Evolutionary conservation across 2,888 invertebrate genomes (phyloP), one percentile per base, ranked within the genome.

Genomic region (Phengaris arion): DNA sequence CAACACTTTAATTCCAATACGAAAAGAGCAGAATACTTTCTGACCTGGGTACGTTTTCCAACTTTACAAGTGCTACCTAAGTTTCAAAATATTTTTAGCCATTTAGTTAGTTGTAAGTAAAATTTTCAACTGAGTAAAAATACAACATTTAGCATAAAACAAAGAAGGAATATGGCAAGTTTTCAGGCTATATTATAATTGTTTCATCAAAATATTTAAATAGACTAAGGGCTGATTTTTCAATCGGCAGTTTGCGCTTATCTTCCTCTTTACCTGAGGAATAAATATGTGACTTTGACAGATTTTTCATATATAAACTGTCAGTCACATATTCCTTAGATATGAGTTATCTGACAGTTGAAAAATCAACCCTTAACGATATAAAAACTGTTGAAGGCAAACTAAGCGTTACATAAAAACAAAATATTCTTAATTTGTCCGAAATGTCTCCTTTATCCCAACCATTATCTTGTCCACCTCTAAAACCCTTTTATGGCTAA

Each of bases 91-190:
- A 35, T 3, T 35, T 22, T 35, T 35, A 35, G 35, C 35, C 35
- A 35, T 35, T 35, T 35, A 35, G 35, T 35, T 35, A 35, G 4
- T 15, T 57, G 57, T 22, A 22, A 7, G 4, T 15, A 57, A 8
- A 15, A 8, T 15, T 57, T 59, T 10, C 4, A 35, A 35, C 2
- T 3, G 3, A 35, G 2, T 48, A 7, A 48, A 48, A 6, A 52
- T 12, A 52, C 10, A 52, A 55, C 13, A 7, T 35, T 45, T 13
- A 64, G 55, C 6, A 10, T 64, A 55, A 2, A 64, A 64, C 0
- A 64, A 64, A 13, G 45, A 64, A 13, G 45, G 6, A 35, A 64
- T 64, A 64, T 64, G 64, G 64, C 64, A 64, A 64, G 64, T 64
- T 45, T 64, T 12, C 35, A 64, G 64, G 64, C 59, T 64, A 64